Evolutionary conservation across 2,797 vertebrate genomes (phyloP), one percentile per base, ranked within the genome.

Genomic region (Notoglanidium macrostoma): DNA sequence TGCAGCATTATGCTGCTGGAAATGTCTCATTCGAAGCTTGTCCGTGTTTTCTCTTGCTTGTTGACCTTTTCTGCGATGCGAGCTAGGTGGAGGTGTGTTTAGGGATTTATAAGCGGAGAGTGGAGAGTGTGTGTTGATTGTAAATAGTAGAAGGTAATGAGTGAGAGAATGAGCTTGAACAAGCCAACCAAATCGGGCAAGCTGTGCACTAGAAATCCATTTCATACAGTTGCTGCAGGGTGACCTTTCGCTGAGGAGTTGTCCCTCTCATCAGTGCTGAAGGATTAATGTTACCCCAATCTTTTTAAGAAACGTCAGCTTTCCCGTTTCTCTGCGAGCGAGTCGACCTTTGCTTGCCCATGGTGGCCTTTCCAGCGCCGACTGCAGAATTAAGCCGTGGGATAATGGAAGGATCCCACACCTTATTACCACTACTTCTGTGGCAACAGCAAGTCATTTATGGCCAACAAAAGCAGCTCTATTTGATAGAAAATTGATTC

Each of bases 1-100:
- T 26, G 40, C 80, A 78, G 80, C 85, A 68, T 77, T 51, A 35
- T 61, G 73, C 74, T 81, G 68, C 29, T 79, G 91, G 87, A 90
- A 92, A 88, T 82, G 76, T 91, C 85, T 90, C 61, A 72, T 89
- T 91, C 86, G 35, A 70, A 90, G 85, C 83, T 78, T 46, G 57
- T 54, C 87, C 67, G 81, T 80, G 89, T 91, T 91, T 89, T 90
- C 90, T 89, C 87, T 81, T 90, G 87, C 87, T 55, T 61, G 80
- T 91, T 92, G 92, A 92, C 93, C 93, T 91, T 90, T 92, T 90
- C 76, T 61, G 88, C 87, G 86, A 83, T 88, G 87, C 81, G 76
- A 81, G 90, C 86, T 89, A 63, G 87, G 86, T 87, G 84, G 46
- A 79, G 46, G 87, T 87, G 90, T 93, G 93, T 94, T 92, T 92